A percentile compares a stretch with the other conserved stretches of the same genome.
Conservation (phyloP, 2,888 invertebrate genomes). For the Drosophila borborema region DNA sequence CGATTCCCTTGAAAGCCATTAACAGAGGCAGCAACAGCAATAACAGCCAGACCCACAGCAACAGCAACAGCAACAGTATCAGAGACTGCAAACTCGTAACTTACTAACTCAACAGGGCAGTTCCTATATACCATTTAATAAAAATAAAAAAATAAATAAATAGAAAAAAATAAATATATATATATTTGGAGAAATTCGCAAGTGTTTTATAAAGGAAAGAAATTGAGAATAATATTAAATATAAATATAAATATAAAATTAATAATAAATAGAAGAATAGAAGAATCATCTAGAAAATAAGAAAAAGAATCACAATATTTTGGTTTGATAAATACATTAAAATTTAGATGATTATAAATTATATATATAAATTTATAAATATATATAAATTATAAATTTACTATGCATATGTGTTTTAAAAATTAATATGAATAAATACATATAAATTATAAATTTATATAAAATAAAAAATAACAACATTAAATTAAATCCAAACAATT, state of each 20-base stretch:
- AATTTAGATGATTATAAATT: no score
- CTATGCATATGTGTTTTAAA: no score
- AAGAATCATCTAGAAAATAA: neutral
- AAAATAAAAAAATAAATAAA: no score
- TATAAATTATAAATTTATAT: no score
- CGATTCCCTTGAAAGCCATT: conserved; percentile 78
- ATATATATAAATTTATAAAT: no score
- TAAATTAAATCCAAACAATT: no score
- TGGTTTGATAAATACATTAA: no score
- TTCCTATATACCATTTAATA: conserved; percentile 31
- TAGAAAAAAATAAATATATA: no score
- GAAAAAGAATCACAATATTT: neutral
- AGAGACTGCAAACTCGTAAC: conserved; percentile 38
- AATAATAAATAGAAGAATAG: neutral
- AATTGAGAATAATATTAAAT: neutral
- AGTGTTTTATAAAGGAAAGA: neutral
- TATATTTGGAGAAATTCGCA: conserved; percentile 3
- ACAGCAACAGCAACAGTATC: conserved; percentile 30
- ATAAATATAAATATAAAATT: neutral
- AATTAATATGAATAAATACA: no score
- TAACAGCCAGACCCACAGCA: conserved; percentile 19
- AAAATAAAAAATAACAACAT: no score
- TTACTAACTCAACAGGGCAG: conserved; percentile 53
- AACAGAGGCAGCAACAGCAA: conserved; percentile 57
- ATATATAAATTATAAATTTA: no score